phyloP scores from a whole-genome alignment of 2,797 vertebrate species.

The Ctenopoma multispine region DNA sequence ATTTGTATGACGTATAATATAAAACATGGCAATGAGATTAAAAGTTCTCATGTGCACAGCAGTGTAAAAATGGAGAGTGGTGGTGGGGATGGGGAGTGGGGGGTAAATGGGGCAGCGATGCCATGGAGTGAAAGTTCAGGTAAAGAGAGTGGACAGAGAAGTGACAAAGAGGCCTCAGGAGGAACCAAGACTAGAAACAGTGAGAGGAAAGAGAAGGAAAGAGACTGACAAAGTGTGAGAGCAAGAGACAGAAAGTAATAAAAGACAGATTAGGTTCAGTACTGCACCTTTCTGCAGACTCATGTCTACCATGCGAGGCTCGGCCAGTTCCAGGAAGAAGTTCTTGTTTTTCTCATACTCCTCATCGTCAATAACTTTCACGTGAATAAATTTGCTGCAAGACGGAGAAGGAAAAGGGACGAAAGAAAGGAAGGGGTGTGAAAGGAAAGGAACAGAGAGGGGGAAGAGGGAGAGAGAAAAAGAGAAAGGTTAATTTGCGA shows the following conservation, averaged over 20 bases:
- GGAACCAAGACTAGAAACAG: not conserved
- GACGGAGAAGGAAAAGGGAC: conserved; percentile 49
- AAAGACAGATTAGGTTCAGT: conserved; percentile 82
- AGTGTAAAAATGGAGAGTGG: conserved; percentile 6
- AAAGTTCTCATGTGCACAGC: conserved; percentile 1
- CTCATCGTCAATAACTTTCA: conserved; percentile 99
- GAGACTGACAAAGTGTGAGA: conserved; percentile 13
- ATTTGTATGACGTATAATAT: conserved; percentile 21
- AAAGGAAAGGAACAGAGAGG: conserved; percentile 38
- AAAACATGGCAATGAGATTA: conserved; percentile 9
- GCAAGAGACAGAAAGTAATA: conserved; percentile 9
- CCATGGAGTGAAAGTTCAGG: conserved; percentile 22
- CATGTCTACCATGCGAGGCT: conserved; percentile 99
- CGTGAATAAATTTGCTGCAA: conserved; percentile 96
- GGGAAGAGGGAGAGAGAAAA: conserved; percentile 46
- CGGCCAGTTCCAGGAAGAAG: conserved; percentile 99
- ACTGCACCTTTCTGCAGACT: conserved; percentile 99
- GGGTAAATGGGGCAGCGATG: not conserved
- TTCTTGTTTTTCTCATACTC: conserved; percentile 99
- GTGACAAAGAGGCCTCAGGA: conserved; percentile 16
- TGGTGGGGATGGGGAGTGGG: not conserved
- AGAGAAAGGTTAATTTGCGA: conserved; percentile 77
- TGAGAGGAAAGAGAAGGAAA: not conserved
- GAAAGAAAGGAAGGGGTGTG: conserved; percentile 6
- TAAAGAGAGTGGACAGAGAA: conserved; percentile 15